phyloP scores from a whole-genome alignment of 2,888 invertebrate genomes.

The Heteropelma amictum region DNA sequence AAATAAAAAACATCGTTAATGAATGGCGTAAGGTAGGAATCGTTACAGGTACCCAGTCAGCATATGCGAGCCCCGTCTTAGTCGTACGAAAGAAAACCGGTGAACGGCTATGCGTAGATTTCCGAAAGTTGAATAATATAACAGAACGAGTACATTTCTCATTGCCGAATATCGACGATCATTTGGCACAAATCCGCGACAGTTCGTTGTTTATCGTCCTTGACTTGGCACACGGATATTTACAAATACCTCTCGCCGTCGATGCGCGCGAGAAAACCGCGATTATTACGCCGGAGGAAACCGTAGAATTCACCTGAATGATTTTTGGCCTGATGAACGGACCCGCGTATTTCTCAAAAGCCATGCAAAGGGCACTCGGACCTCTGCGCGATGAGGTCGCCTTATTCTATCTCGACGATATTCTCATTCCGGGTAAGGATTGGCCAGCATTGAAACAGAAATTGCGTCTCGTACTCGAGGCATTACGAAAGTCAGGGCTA shows the following conservation, averaged over 20 bases:
- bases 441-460: not conserved
- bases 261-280: not conserved
- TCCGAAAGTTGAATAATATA: not conserved
- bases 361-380: not conserved
- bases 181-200: conserved; percentile 27
- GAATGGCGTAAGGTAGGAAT: no score
- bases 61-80: conserved; percentile 43
- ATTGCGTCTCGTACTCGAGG: not conserved
- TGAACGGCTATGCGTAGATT: not conserved
- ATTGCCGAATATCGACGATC: conserved; percentile 50
- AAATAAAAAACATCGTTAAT: no score
- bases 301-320: not conserved
- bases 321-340: not conserved
- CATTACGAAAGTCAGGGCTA: not conserved
- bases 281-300: not conserved
- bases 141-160: conserved; percentile 26
- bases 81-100: conserved; percentile 47
- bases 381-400: not conserved
- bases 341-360: not conserved
- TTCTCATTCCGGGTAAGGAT: not conserved
- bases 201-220: conserved; percentile 23
- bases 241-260: not conserved
- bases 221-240: conserved; percentile 51
- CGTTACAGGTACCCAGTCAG: no score
- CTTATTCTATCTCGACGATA: not conserved